Evolutionary conservation across 2,888 invertebrate species (phyloP).

Genomic region (Eupithecia subfuscata): DNA sequence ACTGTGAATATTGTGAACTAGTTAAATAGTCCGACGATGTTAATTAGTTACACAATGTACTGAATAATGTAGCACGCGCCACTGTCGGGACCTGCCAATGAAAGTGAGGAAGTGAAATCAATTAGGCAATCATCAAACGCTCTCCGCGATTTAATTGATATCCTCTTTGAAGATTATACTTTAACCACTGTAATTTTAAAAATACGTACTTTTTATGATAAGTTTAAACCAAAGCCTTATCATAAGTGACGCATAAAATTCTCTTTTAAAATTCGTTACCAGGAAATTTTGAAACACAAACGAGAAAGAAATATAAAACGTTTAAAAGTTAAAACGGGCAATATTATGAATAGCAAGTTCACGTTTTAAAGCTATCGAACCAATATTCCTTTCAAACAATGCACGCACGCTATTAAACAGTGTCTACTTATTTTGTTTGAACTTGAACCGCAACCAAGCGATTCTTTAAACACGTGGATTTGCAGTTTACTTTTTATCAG

Average conservation of each 20-base stretch:
- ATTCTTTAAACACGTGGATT: neutral
- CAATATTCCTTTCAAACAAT: conserved; percentile 4
- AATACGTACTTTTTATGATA: neutral
- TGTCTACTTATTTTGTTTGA: neutral
- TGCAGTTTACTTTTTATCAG: neutral
- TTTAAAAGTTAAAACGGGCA: neutral
- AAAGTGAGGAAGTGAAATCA: conserved; percentile 34
- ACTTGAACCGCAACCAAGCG: neutral
- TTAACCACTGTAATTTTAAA: neutral
- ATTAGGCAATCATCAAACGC: conserved; percentile 30
- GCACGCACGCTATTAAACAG: neutral
- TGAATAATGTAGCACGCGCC: conserved; percentile 31
- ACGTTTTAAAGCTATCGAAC: neutral
- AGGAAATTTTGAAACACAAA: neutral
- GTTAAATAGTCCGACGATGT: neutral
- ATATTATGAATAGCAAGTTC: neutral
- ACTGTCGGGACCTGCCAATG: conserved; percentile 27
- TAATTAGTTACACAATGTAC: conserved; percentile 1
- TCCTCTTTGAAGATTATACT: conserved; percentile 3
- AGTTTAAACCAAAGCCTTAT: too few relatives aligned
- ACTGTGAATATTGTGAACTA: too few relatives aligned
- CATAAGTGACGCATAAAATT: too few relatives aligned
- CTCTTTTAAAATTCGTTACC: too few relatives aligned
- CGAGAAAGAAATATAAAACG: neutral
- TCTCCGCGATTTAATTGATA: conserved; percentile 12